These are phyloP conservation scores for Alca torda DNA, from an alignment of 2,797 vertebrate species.

Conservation along the genomic window DNA sequence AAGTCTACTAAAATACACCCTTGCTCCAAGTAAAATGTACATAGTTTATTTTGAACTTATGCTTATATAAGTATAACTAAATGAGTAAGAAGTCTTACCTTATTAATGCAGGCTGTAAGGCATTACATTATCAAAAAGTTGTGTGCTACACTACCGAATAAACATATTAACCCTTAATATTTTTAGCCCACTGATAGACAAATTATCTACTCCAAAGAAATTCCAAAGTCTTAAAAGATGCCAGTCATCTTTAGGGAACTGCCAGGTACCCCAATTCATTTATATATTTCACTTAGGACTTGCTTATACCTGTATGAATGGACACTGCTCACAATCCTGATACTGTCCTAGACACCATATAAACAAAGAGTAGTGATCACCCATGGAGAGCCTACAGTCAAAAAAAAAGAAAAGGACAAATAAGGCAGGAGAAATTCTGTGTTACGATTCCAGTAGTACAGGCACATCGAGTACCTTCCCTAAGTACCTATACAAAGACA, in stretches of 20 bases:
- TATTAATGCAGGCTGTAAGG: not conserved
- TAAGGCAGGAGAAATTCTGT: not conserved
- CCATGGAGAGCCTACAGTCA: not conserved
- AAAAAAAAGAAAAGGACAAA: not conserved
- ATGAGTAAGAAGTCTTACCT: not conserved
- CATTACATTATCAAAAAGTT: not conserved
- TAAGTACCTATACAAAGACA: not conserved
- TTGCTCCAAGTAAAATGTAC: slow-evolving; percentile 52
- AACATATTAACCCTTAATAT: not conserved
- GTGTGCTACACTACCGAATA: not conserved
- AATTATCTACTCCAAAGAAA: not conserved
- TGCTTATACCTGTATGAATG: not conserved
- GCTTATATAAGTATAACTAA: not conserved
- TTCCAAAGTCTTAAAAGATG: not conserved
- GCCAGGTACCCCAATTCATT: not conserved
- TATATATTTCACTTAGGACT: not conserved
- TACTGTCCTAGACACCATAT: not conserved
- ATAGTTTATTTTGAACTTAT: not conserved
- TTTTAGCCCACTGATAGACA: not conserved
- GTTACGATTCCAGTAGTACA: not conserved
- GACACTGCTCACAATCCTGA: not conserved
- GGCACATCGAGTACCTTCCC: not conserved
- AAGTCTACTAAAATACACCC: slow-evolving; percentile 33
- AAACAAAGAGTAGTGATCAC: not conserved
- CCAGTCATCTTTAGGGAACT: not conserved